Evolutionary conservation across 2,797 vertebrate genomes (phyloP).

Genomic region (Helostoma temminkii): DNA sequence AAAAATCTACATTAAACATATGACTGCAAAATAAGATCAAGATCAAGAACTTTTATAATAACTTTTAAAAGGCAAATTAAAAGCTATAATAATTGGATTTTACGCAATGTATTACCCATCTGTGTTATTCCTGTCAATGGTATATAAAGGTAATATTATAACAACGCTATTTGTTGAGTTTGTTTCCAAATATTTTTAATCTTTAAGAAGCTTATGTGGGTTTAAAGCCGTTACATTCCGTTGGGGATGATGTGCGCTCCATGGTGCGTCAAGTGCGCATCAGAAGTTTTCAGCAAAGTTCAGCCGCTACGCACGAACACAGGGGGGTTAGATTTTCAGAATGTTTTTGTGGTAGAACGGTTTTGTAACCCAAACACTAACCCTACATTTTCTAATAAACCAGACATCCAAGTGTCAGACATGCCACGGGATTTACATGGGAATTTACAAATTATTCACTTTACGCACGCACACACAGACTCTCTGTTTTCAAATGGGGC

Average conservation of each 20-base stretch:
- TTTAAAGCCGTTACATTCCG: background rate
- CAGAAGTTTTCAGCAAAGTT: slow-evolving; percentile 49
- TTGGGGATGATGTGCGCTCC: background rate
- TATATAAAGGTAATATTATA: background rate
- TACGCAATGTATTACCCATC: background rate
- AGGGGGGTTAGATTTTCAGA: accelerated
- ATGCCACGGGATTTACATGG: background rate
- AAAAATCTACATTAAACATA: background rate
- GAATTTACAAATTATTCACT: background rate
- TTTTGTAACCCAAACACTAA: too few species aligned
- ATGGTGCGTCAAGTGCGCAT: slow-evolving; percentile 37
- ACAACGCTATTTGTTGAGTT: accelerated
- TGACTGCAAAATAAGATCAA: background rate
- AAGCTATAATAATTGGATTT: background rate
- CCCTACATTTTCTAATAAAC: too few species aligned
- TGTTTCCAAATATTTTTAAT: too few species aligned
- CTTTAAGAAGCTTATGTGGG: accelerated
- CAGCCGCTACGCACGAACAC: background rate
- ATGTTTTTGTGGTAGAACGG: accelerated
- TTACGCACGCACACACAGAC: slow-evolving; percentile 17
- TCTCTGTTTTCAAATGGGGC: slow-evolving; percentile 44
- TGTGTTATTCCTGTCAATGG: background rate
- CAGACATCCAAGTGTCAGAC: slow-evolving; percentile 14
- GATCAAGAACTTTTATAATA: too few species aligned
- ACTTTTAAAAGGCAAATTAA: too few species aligned